Evolutionary conservation across 2,888 invertebrate genomes (phyloP).

Genomic region (Chesias legatella): DNA sequence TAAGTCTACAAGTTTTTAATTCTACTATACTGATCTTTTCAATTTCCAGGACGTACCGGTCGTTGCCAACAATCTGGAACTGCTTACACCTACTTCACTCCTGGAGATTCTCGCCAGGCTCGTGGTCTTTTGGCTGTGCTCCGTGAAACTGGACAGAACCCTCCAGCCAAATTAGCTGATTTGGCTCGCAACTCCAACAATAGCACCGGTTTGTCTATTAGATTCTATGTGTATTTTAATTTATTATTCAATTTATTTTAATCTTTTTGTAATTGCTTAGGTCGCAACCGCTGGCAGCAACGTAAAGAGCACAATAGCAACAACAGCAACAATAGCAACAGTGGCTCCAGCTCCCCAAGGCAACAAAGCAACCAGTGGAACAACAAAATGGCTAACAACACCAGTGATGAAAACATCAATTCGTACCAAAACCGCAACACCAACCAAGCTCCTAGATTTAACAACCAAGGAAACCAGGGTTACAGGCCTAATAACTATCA

Average conservation of each 20-base stretch:
- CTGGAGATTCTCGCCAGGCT: constrained; percentile 94
- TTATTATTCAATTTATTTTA: neutral
- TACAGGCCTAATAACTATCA: constrained; percentile 72
- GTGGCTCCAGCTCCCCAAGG: constrained; percentile 72
- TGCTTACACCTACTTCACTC: constrained; percentile 98
- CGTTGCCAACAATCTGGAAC: constrained; percentile 96
- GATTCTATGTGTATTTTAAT: constrained; percentile 4
- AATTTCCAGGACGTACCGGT: constrained; percentile 86
- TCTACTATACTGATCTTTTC: neutral
- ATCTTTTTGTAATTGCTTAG: constrained; percentile 40
- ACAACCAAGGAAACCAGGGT: constrained; percentile 66
- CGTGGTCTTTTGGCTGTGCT: constrained; percentile 94
- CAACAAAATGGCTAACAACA: constrained; percentile 66
- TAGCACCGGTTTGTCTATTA: constrained; percentile 58
- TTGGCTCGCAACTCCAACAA: constrained; percentile 82
- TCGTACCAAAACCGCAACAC: constrained; percentile 59
- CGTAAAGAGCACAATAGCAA: constrained; percentile 72
- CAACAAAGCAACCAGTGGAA: constrained; percentile 77
- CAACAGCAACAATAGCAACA: constrained; percentile 65
- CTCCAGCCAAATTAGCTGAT: constrained; percentile 89
- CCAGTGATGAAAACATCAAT: constrained; percentile 53
- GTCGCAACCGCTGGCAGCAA: constrained; percentile 82
- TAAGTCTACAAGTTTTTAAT: neutral
- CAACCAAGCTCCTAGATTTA: constrained; percentile 73
- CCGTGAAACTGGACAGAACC: constrained; percentile 94